Evolutionary conservation across 2,888 invertebrate genomes (phyloP), one percentile per base, ranked within the genome.

Genomic region (Holacanthella duospinosa): DNA sequence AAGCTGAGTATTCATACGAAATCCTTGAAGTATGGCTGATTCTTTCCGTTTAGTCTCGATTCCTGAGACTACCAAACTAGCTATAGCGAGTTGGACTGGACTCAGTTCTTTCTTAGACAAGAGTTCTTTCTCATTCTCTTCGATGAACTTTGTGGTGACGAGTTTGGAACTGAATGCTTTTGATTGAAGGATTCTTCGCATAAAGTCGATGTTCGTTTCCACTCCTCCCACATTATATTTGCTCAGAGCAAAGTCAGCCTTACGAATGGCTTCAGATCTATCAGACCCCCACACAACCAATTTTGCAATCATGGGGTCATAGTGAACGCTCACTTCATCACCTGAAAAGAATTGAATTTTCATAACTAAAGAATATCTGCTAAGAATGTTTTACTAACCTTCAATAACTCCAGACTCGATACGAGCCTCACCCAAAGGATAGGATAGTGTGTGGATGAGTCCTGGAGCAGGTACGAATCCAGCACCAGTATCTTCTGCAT

Each of bases 301-400:
- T 79, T 99, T 99, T 1, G 99, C 97, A 73, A 99, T 99, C 97
- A 99, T 97, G 0, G 99, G 99, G 79, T 99, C 99, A 77, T 99
- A 99, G 80, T 96, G 91, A 0, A 99, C 92, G 0, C 96, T 93
- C 0, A 99, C 96, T 74, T 67, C 66, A 28, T 71, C 71, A 3
- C 71, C 63, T 65, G 43, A 6, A 43, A 43, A 3, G 54, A n/a
- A 21, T 25, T 26, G 12, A 55, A 55, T 55, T 12, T 6, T n/a
- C n/a, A n/a, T n/a, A n/a, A n/a, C n/a, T n/a, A n/a, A n/a, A n/a
- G n/a, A n/a, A n/a, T n/a, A n/a, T n/a, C n/a, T n/a, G n/a, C n/a
- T n/a, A n/a, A n/a, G n/a, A n/a, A n/a, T n/a, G n/a, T n/a, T n/a
- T n/a, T n/a, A n/a, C n/a, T n/a, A n/a, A n/a, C n/a, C n/a, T 66